These are phyloP conservation scores for Augochlorella aurata DNA, from an alignment of 2,888 invertebrate genomes.

Conservation along the genomic window DNA sequence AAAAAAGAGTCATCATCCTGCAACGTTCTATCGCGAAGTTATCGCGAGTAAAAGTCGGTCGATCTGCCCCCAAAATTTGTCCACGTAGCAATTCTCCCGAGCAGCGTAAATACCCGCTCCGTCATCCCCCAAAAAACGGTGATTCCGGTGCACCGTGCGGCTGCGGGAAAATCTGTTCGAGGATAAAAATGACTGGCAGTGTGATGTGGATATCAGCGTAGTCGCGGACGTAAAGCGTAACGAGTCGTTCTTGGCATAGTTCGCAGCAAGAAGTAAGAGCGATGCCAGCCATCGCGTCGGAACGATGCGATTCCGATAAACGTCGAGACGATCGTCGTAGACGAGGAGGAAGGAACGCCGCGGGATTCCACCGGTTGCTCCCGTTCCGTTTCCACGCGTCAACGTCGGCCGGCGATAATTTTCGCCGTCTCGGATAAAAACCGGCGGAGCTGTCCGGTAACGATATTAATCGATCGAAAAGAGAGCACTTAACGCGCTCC, in stretches of 20 bases:
- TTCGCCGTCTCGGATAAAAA: conserved; percentile 11
- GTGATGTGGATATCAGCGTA: neutral
- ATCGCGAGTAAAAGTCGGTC: no score
- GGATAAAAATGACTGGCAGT: neutral
- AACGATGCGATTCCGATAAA: conserved; percentile 11
- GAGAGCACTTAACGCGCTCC: conserved; percentile 34
- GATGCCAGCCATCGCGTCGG: conserved; percentile 16
- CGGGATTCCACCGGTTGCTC: neutral
- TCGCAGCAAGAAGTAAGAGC: neutral
- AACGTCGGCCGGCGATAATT: neutral
- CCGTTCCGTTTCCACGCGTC: neutral
- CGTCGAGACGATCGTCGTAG: neutral
- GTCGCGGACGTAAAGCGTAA: neutral
- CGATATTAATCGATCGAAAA: conserved; percentile 48
- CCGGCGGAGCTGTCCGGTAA: conserved; percentile 26
- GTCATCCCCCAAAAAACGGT: no score
- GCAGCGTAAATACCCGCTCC: no score
- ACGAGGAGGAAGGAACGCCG: neutral
- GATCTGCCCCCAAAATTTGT: no score
- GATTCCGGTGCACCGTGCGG: no score
- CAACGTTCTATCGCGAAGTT: no score
- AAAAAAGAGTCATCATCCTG: no score
- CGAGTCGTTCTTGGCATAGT: conserved; percentile 9
- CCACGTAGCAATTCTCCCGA: no score
- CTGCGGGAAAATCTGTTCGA: neutral